Percentiles rank a stretch among this genome's conserved stretches.
These are phyloP conservation scores for Leptodirus hochenwartii DNA, from an alignment of 2,888 invertebrate genomes.

Conservation along the genomic window DNA sequence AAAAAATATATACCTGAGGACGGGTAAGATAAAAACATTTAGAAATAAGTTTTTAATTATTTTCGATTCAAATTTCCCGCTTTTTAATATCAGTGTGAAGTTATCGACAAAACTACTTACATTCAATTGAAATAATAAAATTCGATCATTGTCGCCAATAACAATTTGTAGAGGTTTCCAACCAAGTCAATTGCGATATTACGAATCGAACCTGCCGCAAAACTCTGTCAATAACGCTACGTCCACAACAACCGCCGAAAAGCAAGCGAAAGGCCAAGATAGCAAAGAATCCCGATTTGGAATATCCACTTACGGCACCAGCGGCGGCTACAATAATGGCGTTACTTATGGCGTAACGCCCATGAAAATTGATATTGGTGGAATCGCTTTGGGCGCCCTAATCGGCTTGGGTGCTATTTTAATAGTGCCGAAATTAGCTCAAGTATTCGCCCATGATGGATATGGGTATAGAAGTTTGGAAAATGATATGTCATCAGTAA, in stretches of 20 bases:
- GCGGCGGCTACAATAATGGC: constrained; percentile 7
- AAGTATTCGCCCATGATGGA: constrained; percentile 43
- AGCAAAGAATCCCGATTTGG: constrained; percentile 20
- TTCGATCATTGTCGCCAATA: too few species aligned
- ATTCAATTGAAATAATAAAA: neutral
- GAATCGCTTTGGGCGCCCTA: constrained; percentile 60
- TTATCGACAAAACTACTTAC: constrained; percentile 1
- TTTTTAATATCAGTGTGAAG: neutral
- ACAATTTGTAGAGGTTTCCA: constrained; percentile 23
- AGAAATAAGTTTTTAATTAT: neutral
- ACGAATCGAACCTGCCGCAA: constrained; percentile 19
- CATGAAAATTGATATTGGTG: constrained; percentile 64
- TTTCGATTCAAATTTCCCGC: neutral
- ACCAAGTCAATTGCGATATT: constrained; percentile 26
- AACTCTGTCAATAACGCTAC: constrained; percentile 10
- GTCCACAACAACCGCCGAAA: constrained; percentile 15
- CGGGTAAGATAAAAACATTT: constrained; percentile 15
- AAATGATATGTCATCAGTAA: constrained; percentile 31
- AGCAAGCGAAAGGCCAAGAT: constrained; percentile 18
- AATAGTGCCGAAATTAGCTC: constrained; percentile 59
- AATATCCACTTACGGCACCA: constrained; percentile 33
- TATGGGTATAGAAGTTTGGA: constrained; percentile 52
- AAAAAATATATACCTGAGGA: constrained; percentile 22
- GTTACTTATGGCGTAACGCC: constrained; percentile 42
- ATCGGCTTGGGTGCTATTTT: constrained; percentile 66